Percentiles rank a stretch among this genome's conserved stretches.
Conservation (phyloP, 2,113 vertebrate genomes). For the Lagenorhynchus albirostris region DNA sequence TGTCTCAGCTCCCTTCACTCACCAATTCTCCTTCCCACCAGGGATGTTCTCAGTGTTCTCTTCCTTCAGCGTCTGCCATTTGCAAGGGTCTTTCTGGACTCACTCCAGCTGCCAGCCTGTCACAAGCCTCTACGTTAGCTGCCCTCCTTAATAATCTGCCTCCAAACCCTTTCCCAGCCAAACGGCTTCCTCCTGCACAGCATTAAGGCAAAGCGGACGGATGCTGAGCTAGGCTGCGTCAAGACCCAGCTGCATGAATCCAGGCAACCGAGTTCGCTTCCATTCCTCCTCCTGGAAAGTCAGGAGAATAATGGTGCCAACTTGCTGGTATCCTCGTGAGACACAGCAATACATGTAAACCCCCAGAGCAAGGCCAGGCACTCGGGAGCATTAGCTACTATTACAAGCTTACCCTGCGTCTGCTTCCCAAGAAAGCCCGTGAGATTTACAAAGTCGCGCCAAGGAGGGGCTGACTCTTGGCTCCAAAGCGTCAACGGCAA, state of each 20-base stretch:
- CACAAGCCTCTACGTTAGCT: accelerated
- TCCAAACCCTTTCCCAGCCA: neutral
- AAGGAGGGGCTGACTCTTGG: neutral
- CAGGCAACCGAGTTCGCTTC: neutral
- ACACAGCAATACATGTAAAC: accelerated
- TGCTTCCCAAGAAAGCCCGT: neutral
- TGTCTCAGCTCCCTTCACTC: neutral
- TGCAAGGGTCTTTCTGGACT: neutral
- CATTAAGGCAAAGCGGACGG: neutral
- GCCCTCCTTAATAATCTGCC: neutral
- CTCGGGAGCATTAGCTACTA: neutral
- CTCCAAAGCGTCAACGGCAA: neutral
- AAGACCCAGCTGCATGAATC: neutral
- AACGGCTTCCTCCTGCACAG: neutral
- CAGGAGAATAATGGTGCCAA: neutral
- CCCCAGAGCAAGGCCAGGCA: too few species aligned
- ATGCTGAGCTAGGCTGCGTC: neutral
- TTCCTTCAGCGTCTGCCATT: neutral
- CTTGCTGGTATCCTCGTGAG: neutral
- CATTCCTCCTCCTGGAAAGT: neutral
- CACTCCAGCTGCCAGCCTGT: neutral
- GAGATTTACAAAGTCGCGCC: neutral
- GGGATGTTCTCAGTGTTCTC: accelerated
- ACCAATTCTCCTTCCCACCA: neutral
- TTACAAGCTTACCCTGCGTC: neutral